Evolutionary conservation across 2,888 invertebrate species (phyloP).

Genomic region (Drosophila cracens): DNA sequence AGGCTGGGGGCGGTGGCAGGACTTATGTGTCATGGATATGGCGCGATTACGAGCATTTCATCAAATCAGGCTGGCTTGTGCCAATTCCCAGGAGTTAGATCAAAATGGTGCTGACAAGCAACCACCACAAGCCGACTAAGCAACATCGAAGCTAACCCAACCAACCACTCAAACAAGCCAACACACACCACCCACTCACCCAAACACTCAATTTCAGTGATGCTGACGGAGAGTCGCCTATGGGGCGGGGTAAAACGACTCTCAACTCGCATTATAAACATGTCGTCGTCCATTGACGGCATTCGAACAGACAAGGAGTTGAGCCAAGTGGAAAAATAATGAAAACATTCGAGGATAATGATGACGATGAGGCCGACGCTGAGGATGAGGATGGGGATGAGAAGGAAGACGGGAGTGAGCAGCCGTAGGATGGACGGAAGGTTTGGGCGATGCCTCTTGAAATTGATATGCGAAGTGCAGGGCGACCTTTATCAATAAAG

Average conservation of each 20-base stretch:
- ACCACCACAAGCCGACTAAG: conserved; percentile 29
- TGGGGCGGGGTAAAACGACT: conserved; percentile 22
- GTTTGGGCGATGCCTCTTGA: conserved; percentile 65
- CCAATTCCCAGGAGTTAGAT: conserved; percentile 71
- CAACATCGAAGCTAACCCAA: conserved; percentile 25
- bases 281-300: conserved; percentile 77
- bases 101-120: conserved; percentile 68
- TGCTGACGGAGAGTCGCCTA: not conserved
- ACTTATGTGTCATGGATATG: conserved; percentile 60
- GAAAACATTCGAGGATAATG: conserved; percentile 82
- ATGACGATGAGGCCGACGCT: conserved; percentile 34
- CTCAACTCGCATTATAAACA: conserved; percentile 58
- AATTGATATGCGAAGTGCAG: conserved; percentile 72
- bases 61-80: conserved; percentile 61
- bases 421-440: not conserved
- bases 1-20: not conserved
- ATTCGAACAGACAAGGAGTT: conserved; percentile 83
- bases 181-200: conserved; percentile 3
- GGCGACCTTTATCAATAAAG: conserved; percentile 60
- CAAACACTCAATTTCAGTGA: conserved; percentile 9
- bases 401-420: not conserved
- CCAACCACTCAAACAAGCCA: conserved; percentile 11
- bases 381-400: not conserved
- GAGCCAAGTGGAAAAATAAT: conserved; percentile 84
- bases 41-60: conserved; percentile 65